Evolutionary conservation across 2,113 vertebrate genomes (phyloP).

Genomic region (Anguilla japonica): DNA sequence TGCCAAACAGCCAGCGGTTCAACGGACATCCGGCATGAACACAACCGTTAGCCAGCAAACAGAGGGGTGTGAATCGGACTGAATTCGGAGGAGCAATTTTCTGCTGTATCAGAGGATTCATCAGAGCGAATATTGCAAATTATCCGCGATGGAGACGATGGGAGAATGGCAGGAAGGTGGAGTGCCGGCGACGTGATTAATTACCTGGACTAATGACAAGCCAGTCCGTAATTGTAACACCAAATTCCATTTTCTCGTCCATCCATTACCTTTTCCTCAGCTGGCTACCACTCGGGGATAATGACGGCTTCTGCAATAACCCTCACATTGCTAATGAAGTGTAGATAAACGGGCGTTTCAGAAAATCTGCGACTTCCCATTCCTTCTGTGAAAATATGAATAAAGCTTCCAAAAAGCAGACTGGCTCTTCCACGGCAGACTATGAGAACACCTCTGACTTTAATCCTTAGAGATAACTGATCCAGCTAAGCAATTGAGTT

Average conservation of each 20-base stretch:
- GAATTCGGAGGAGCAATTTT: not conserved
- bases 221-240: not conserved
- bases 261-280: slow-evolving; percentile 10
- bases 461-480: no score
- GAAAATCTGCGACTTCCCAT: not conserved
- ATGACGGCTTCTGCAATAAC: not conserved
- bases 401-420: no score
- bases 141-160: not conserved
- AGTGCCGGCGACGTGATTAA: slow-evolving; percentile 25
- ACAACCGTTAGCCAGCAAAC: not conserved
- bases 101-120: slow-evolving; percentile 14
- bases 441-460: no score
- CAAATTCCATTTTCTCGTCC: slow-evolving; percentile 7
- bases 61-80: not conserved
- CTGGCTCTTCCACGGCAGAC: no score
- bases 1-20: not conserved
- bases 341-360: not conserved
- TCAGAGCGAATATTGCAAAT: slow-evolving; percentile 24
- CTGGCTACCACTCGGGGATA: not conserved
- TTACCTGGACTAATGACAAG: slow-evolving; percentile 30
- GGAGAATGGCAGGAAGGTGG: slow-evolving; percentile 18
- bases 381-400: not conserved
- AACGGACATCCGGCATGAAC: not conserved
- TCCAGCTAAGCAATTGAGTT: no score
- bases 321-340: not conserved